phyloP scores from a whole-genome alignment of 1,140 invertebrate genomes.

The Tetranychus cinnabarinus region DNA sequence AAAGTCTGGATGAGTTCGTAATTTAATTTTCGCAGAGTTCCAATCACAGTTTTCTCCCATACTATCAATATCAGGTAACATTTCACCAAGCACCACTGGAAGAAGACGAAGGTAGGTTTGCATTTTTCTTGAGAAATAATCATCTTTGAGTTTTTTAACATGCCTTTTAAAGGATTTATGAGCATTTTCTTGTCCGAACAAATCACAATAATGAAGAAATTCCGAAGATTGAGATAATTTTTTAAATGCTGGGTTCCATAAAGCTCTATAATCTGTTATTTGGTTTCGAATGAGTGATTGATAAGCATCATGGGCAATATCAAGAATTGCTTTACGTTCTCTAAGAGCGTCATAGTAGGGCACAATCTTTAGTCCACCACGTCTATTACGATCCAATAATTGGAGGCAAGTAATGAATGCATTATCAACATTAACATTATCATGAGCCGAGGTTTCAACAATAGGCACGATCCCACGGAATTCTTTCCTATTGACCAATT shows the following conservation, averaged over 20 bases:
- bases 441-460: conserved; percentile 82
- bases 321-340: conserved; percentile 59
- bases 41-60: conserved; percentile 37
- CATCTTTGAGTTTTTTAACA: conserved; percentile 59
- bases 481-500: conserved; percentile 65
- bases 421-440: conserved; percentile 86
- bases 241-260: conserved; percentile 64
- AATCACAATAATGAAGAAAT: conserved; percentile 59
- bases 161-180: conserved; percentile 53
- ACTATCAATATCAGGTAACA: conserved; percentile 52
- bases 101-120: conserved; percentile 54
- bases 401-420: conserved; percentile 79
- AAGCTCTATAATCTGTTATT: conserved; percentile 49
- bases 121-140: conserved; percentile 52
- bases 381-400: conserved; percentile 52
- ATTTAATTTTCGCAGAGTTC: conserved; percentile 51
- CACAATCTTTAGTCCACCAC: conserved; percentile 35
- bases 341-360: conserved; percentile 57
- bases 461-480: conserved; percentile 64
- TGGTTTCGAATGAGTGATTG: conserved; percentile 56
- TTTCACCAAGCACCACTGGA: conserved; percentile 49
- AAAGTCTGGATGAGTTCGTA: conserved; percentile 66
- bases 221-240: conserved; percentile 64
- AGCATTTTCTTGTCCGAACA: conserved; percentile 64
- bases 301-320: conserved; percentile 63